Base-by-base conservation (phyloP, 1,140 invertebrate genomes). In the Nixonia krombeini region DNA sequence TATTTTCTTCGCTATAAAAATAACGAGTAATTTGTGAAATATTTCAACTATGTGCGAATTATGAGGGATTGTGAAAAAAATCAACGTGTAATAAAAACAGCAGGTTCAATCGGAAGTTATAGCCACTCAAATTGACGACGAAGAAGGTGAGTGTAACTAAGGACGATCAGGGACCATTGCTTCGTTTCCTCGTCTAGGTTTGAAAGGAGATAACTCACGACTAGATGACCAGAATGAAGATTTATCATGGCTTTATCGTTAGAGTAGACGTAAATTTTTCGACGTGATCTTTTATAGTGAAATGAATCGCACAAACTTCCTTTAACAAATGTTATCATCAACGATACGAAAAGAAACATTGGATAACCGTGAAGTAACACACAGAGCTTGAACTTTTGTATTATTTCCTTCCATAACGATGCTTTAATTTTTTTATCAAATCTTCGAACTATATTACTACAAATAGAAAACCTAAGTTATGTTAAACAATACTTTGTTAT, bases 201-300 rank as follows among this genome's bases (percentile, higher is more conserved):
- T 63, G 44, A 56, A 63, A 58, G 58, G 58, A 56, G 65, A 68
- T 68, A 68, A 68, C 52, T 68, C 49, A 63, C 53, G 52, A 42
- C 17, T 37, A 46, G 51, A 61, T 57, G 49, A 61, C 47, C 52
- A 23, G 49, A 62, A 69, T 63, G 65, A 69, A 69, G 65, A 63
- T 68, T 62, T 62, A 68, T 68, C 65, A 68, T 62, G 46, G 65
- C 52, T 68, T 68, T 68, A 68, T 68, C 65, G 64, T 45, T 15
- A 6, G 17, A 59, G 49, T 58, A 50, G 51, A 51, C 46, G 57
- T 52, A 49, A 35, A 35, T 68, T 68, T 62, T 62, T 53, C 52
- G 40, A 17, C 49, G 41, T 17, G 42, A 68, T 47, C 56, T 41
- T 62, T 68, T 53, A 47, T 62, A 38, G 40, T 41, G 46, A 67